Percentiles rank a stretch among this genome's conserved stretches.
Conservation (phyloP, 2,888 invertebrate genomes). For the Disparrhopalites patrizii region DNA sequence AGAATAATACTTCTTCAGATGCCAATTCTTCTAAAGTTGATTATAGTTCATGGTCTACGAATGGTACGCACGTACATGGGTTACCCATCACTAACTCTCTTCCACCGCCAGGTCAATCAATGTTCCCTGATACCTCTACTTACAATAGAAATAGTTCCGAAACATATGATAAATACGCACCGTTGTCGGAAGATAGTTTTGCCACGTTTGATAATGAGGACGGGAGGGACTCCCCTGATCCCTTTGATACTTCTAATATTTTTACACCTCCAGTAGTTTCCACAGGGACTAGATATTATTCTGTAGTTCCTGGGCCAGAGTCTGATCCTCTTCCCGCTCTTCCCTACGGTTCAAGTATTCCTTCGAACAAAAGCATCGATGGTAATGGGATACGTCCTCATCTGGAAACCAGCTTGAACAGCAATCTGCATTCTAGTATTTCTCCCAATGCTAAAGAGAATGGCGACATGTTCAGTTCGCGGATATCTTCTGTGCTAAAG, state of each 20-base stretch:
- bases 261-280: constrained; percentile 49
- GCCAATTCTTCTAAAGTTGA: neutral
- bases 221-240: constrained; percentile 54
- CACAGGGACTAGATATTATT: constrained; percentile 40
- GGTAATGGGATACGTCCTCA: neutral
- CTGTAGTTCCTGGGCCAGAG: constrained; percentile 36
- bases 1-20: neutral
- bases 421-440: neutral
- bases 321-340: neutral
- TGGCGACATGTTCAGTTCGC: neutral
- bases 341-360: too few species aligned
- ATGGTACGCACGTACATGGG: neutral
- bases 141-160: constrained; percentile 37
- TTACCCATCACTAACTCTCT: neutral
- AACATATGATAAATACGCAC: constrained; percentile 27
- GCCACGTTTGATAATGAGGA: constrained; percentile 2
- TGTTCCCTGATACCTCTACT: constrained; percentile 29
- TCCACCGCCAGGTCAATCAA: constrained; percentile 1
- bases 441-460: neutral
- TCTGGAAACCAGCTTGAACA: neutral
- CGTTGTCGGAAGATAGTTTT: constrained; percentile 32
- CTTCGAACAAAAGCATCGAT: neutral
- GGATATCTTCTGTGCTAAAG: neutral
- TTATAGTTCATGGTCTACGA: constrained; percentile 6
- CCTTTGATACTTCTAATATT: constrained; percentile 62